These are phyloP conservation scores for Gobiocypris rarus DNA, from an alignment of 2,113 vertebrate genomes.

Conservation along the genomic window DNA sequence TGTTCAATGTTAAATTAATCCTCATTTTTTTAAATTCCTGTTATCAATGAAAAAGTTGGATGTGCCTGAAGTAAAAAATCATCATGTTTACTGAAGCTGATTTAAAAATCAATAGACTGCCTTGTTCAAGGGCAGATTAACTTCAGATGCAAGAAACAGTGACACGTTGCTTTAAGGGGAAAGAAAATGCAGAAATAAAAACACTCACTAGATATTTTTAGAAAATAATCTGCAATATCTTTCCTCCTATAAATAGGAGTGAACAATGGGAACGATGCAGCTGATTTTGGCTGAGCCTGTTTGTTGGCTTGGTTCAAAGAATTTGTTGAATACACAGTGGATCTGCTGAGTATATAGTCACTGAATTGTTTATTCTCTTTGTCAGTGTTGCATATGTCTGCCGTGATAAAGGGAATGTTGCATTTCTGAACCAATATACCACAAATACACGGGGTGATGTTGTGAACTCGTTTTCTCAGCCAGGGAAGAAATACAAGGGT, in stretches of 20 bases:
- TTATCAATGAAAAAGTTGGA: slow-evolving; percentile 2
- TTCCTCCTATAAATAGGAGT: slow-evolving; percentile 16
- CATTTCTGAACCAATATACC: slow-evolving; percentile 54
- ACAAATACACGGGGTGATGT: slow-evolving; percentile 61
- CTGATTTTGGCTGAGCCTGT: slow-evolving; percentile 18
- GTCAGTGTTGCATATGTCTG: slow-evolving; percentile 57
- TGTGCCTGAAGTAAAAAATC: neutral
- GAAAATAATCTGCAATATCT: neutral
- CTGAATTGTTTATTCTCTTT: slow-evolving; percentile 55
- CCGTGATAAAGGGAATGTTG: slow-evolving; percentile 54
- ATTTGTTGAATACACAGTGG: slow-evolving; percentile 58
- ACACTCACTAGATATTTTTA: neutral
- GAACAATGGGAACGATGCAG: neutral
- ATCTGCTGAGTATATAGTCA: slow-evolving; percentile 61
- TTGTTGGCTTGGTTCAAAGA: slow-evolving; percentile 22
- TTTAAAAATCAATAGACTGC: slow-evolving; percentile 24
- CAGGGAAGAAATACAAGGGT: neutral
- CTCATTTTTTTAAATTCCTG: neutral
- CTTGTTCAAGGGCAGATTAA: slow-evolving; percentile 22
- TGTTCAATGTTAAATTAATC: neutral
- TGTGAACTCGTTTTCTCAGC: neutral
- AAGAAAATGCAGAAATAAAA: slow-evolving; percentile 24
- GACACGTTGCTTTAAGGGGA: neutral
- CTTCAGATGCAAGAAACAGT: neutral
- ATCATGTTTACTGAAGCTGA: slow-evolving; percentile 30